Evolutionary conservation across 2,113 vertebrate species (phyloP).

Genomic region (Scalopus aquaticus): DNA sequence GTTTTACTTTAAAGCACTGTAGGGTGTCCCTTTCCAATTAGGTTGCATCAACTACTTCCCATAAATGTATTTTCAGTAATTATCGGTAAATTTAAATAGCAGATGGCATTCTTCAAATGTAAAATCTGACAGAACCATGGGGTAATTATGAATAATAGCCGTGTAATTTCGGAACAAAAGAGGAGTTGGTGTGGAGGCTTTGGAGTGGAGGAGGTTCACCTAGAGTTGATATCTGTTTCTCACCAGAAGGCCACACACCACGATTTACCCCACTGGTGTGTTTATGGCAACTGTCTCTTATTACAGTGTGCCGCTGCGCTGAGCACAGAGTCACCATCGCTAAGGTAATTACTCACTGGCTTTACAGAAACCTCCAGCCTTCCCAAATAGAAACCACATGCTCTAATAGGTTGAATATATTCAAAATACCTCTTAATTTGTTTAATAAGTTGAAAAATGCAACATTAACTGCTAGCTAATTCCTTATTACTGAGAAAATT

Average conservation of each 20-base stretch:
- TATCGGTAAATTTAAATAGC: conserved; percentile 78
- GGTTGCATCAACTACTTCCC: conserved; percentile 61
- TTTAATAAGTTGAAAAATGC: conserved; percentile 98
- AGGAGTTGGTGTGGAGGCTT: conserved; percentile 74
- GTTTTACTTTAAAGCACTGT: background rate
- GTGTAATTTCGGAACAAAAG: conserved; percentile 84
- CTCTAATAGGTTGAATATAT: conserved; percentile 85
- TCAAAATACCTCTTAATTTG: conserved; percentile 91
- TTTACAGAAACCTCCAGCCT: conserved; percentile 88
- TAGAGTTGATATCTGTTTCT: conserved; percentile 87
- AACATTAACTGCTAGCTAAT: conserved; percentile 91
- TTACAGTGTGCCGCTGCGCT: conserved; percentile 87
- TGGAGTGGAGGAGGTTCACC: conserved; percentile 82
- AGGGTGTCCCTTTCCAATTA: conserved; percentile 48
- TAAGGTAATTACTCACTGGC: conserved; percentile 89
- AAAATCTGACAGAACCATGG: conserved; percentile 69
- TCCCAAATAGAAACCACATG: conserved; percentile 99
- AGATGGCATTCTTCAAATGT: conserved; percentile 67
- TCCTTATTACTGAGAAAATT: conserved; percentile 85
- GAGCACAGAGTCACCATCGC: conserved; percentile 87
- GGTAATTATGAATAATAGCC: conserved; percentile 79
- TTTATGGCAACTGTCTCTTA: conserved; percentile 92
- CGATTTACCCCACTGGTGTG: conserved; percentile 83
- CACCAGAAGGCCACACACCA: conserved; percentile 88
- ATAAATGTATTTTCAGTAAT: conserved; percentile 71